Base-by-base conservation (phyloP, 2,888 invertebrate genomes). In the Brenthis hecate region DNA sequence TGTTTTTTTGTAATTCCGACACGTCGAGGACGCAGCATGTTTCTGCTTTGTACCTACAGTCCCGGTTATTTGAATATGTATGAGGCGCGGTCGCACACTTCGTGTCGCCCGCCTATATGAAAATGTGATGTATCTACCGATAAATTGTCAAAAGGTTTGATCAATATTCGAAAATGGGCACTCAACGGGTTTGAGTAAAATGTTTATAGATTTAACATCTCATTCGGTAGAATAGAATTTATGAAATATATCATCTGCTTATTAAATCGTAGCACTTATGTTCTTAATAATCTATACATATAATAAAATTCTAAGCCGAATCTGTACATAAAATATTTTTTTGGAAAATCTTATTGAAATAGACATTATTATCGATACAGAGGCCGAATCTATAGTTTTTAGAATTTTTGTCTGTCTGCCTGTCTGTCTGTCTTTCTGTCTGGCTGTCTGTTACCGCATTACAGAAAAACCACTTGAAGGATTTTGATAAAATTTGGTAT, bases 101-200 rank as follows among this genome's bases (percentile, higher is more conserved):
- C 86, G 85, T 85, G 85, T 84, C 82, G 81, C 83, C 81, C 83
- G 86, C 85, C 80, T 87, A 82, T 89, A 90, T 89, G 89, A 91
- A 90, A 91, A 89, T 90, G 88, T 89, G 89, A 90, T 88, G 89
- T 60, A 54, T 54, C 62, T 85, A 81, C 89, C 89, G 90, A 91
- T 91, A 91, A 91, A 91, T 91, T 91, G 91, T 88, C 90, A 90
- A 89, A 91, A 88, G 89, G 89, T 86, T 88, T 88, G 88, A 89
- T 89, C 86, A 86, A 84, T 85, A 84, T 84, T 85, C 86, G 85
- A 85, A 86, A 87, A 88, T 85, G 83, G 85, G 83, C 81, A 80
- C 81, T 81, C 80, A 85, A 86, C 83, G 70, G 70, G 68, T 62
- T 66, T 54, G 19, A 16, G 13, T 55, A 14, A 48, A 28, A 56